These are phyloP conservation scores for Takifugu flavidus DNA, from an alignment of 2,113 vertebrate genomes.

Conservation along the genomic window DNA sequence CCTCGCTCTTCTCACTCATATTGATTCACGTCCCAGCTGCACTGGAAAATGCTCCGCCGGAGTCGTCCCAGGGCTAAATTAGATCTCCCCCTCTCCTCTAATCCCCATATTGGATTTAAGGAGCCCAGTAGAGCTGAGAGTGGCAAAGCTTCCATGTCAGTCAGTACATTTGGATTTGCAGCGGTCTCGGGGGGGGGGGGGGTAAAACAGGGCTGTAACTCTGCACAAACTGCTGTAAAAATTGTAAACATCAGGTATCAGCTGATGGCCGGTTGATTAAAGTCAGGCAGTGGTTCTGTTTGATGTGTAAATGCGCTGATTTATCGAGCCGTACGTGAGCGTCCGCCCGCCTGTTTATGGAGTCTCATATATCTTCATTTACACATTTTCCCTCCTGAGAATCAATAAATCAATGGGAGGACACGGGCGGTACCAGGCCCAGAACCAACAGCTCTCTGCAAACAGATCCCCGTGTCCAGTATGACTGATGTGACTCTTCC, in stretches of 20 bases:
- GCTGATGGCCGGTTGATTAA: not conserved
- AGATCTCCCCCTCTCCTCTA: constrained; percentile 35
- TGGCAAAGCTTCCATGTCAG: not conserved
- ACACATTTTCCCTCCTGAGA: constrained; percentile 13
- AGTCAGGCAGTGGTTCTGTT: not conserved
- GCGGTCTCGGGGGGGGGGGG: constrained; percentile 1
- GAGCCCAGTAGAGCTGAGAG: constrained; percentile 20
- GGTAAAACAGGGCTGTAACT: not conserved
- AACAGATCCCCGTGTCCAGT: constrained; percentile 24
- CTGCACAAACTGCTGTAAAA: constrained; percentile 3
- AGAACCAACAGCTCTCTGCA: constrained; percentile 1
- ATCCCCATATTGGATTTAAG: constrained; percentile 55
- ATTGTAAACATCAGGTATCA: not conserved
- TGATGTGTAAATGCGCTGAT: not conserved
- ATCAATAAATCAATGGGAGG: constrained; percentile 40
- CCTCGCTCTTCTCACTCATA: constrained; percentile 24
- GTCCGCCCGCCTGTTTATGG: no score
- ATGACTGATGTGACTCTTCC: constrained; percentile 27
- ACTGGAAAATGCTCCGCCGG: constrained; percentile 31
- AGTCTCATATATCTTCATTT: constrained; percentile 42
- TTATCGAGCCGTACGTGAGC: not conserved
- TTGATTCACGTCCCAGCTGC: constrained; percentile 38
- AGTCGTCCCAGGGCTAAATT: constrained; percentile 45
- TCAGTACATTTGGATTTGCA: not conserved
- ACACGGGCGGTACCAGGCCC: no score